These are phyloP conservation scores for Linnaemya tessellans DNA, from an alignment of 2,888 invertebrate species.

Conservation along the genomic window DNA sequence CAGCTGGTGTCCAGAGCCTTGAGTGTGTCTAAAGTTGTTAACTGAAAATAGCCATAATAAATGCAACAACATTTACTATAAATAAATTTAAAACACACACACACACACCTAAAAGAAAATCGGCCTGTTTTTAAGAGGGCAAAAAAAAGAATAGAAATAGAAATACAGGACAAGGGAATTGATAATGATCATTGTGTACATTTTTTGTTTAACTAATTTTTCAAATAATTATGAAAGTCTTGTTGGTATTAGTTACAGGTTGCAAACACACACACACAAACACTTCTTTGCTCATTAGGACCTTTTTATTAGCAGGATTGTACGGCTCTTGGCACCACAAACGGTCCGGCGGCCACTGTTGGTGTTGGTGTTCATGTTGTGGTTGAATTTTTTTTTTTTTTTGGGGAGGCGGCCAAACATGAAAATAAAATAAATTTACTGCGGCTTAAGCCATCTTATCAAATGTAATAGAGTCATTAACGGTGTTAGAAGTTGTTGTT, in stretches of 20 bases:
- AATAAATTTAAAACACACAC: constrained; percentile 14
- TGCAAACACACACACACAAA: constrained; percentile 10
- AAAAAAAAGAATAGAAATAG: constrained; percentile 3
- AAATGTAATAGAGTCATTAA: constrained; percentile 71
- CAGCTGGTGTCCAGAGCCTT: constrained; percentile 21
- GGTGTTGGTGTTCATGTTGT: neutral
- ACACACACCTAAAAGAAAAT: constrained; percentile 56
- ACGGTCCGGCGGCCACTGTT: neutral
- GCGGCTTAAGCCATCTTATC: constrained; percentile 55
- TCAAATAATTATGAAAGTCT: constrained; percentile 74
- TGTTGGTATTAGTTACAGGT: constrained; percentile 53
- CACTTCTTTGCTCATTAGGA: constrained; percentile 6
- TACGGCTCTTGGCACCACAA: neutral
- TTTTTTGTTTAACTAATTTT: constrained; percentile 76
- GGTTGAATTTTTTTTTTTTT: too few relatives aligned
- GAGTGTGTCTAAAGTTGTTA: constrained; percentile 46
- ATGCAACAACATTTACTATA: constrained; percentile 2
- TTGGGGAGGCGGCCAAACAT: constrained; percentile 11
- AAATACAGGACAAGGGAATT: constrained; percentile 40
- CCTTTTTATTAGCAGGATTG: neutral
- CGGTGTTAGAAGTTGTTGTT: constrained; percentile 60
- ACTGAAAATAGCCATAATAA: constrained; percentile 59
- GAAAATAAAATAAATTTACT: neutral
- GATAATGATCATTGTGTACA: constrained; percentile 65
- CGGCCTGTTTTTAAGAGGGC: constrained; percentile 4